Evolutionary conservation across 1,140 invertebrate genomes (phyloP).

Genomic region (Drosophila aff.): DNA sequence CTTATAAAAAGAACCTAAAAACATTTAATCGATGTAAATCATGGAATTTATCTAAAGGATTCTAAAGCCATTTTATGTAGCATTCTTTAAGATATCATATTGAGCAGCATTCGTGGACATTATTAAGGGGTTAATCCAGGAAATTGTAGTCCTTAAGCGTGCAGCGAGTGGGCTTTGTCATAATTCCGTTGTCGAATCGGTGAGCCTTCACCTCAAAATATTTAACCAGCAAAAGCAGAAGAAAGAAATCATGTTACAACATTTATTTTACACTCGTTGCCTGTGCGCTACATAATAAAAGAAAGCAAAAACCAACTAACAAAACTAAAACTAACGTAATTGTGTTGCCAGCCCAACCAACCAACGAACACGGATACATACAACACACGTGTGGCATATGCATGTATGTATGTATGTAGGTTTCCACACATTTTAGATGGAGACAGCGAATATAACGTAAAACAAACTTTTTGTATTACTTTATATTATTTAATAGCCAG

Average conservation of each 20-base stretch:
- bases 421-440: constrained; percentile 33
- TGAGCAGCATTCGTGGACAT: too few species aligned
- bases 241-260: constrained; percentile 33
- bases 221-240: constrained; percentile 16
- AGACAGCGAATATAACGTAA: constrained; percentile 46
- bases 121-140: background rate
- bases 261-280: constrained; percentile 27
- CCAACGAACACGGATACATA: constrained; percentile 25
- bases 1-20: background rate
- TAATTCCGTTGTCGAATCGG: constrained; percentile 2
- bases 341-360: constrained; percentile 64
- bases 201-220: constrained; percentile 4
- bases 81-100: background rate
- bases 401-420: background rate
- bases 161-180: constrained; percentile 1
- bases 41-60: background rate
- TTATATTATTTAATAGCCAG: constrained; percentile 60
- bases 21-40: background rate
- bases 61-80: background rate
- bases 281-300: constrained; percentile 32
- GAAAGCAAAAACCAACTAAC: constrained; percentile 19
- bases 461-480: constrained; percentile 58
- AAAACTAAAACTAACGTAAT: constrained; percentile 32
- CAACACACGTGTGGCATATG: background rate
- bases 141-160: background rate